Base-by-base conservation (phyloP, 2,797 vertebrate species). In the Sandelia bainsii region DNA sequence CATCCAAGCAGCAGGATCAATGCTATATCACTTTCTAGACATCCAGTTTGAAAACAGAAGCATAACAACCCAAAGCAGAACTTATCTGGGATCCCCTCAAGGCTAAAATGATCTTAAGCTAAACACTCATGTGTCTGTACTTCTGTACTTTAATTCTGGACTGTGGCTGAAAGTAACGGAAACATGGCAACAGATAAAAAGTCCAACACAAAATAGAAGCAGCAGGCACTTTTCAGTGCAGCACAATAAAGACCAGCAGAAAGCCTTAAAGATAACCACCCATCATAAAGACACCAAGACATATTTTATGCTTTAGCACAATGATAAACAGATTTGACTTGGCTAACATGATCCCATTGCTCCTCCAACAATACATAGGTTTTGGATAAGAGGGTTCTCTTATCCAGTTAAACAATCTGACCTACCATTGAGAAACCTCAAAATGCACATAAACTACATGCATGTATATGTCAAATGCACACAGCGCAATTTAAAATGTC, bases 341-440 rank as follows among this genome's bases (percentile, higher is more conserved):
- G 80, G 75, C 71, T 70, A 79, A 75, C 78, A 81, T 66, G 76
- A 91, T 85, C 79, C 66, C 62, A 74, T 81, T 71, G 27, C 27
- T 80, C 60, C 79, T 76, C 75, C 27, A 67, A 75, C 75, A 56
- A 53, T 72, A 66, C 52, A 14, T 40, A 49, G n/a, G 57, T 70
- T 69, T 74, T n/a, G n/a, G n/a, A n/a, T 68, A 82, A 77, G n/a
- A n/a, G n/a, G n/a, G n/a, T 52, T 53, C 5, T n/a, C 69, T 81
- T 42, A 88, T 87, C 86, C 77, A 86, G 85, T 91, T 82, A 81
- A 87, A 84, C 65, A 51, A 67, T 32, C 64, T 83, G 76, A 82
- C 34, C 72, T 66, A 17, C 44, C 2, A 1, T 42, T 46, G 58
- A 67, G 45, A 44, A 25, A 49, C 53, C 52, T 57, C 9, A 25